Base-by-base conservation (phyloP, 2,888 invertebrate genomes). In the Drosophila helvetica region DNA sequence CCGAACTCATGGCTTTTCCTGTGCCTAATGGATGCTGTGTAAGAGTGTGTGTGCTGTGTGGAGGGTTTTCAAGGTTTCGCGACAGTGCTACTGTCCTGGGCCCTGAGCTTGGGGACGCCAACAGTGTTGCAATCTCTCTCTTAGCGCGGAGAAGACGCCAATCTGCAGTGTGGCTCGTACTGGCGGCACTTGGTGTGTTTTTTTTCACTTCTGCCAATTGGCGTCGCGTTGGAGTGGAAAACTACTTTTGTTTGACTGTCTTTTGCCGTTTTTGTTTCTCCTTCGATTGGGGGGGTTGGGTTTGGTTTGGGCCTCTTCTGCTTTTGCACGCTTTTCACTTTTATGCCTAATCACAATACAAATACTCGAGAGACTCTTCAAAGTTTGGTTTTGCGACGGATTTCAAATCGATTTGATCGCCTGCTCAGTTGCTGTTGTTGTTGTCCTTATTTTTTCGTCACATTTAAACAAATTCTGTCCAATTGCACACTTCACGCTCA, bases 401-500 rank as follows among this genome's bases (percentile, higher is more conserved):
- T 64, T 64, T 57, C 25, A 67, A 79, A 57, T 63, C 63, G 55
- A 61, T 63, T 52, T 54, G 67, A 67, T 47, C 42, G 71, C 52
- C 62, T 60, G 42, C 25, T 52, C 17, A 6, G 51, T 43, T 56
- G 51, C 46, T 52, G 45, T 47, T 54, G 50, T 54, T 33, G 45
- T 46, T 15, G 52, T 61, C 30, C 52, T 30, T 59, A 27, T 59
- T 79, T 78, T 70, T 62, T 67, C 61, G 67, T 75, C 76, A 78
- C 86, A 85, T 78, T 84, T 74, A 82, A 85, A 80, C 74, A 64
- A 68, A 65, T 75, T 82, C 72, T 75, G 75, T 43, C 77, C 74
- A 88, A 86, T 80, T 88, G 86, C 86, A 85, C 86, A 76, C 87
- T 81, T 79, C 69, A 83, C 77, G 83, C 75, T 85, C 77, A 77